A percentile compares a stretch with the other conserved stretches of the same genome.
Evolutionary conservation across 1,140 invertebrate species (phyloP).

Genomic region (Drosophila nannoptera): DNA sequence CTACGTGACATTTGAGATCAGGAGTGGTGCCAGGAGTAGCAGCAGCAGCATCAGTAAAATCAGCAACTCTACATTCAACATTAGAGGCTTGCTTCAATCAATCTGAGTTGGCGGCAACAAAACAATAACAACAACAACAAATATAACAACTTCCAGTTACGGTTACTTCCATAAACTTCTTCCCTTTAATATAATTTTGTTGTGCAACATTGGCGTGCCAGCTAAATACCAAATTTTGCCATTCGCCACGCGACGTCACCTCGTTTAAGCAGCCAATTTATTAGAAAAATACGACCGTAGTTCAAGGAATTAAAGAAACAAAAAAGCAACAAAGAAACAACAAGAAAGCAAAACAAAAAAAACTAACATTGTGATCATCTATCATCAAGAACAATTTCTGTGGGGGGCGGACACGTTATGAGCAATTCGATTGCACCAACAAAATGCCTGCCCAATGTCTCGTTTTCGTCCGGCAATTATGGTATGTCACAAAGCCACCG

Average conservation of each 20-base stretch:
- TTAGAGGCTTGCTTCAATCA: conserved; percentile 6
- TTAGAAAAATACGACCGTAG: conserved; percentile 13
- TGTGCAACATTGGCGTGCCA: conserved; percentile 33
- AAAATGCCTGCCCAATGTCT: conserved; percentile 93
- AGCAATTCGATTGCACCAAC: conserved; percentile 79
- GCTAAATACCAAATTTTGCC: conserved; percentile 28
- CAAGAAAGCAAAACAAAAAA: neutral
- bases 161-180: conserved; percentile 33
- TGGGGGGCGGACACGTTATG: conserved; percentile 78
- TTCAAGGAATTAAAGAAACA: conserved; percentile 11
- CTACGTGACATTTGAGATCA: conserved; percentile 16
- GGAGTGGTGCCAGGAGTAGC: conserved; percentile 11
- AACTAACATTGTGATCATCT: conserved; percentile 31
- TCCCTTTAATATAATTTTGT: conserved; percentile 18
- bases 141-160: conserved; percentile 42
- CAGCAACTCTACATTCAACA: no score
- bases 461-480: conserved; percentile 91
- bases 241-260: conserved; percentile 36
- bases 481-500: conserved; percentile 91
- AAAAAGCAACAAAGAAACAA: neutral
- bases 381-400: conserved; percentile 31
- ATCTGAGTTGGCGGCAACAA: neutral
- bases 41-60: neutral
- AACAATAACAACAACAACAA: conserved; percentile 18
- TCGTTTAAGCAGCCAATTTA: conserved; percentile 19